These are phyloP conservation scores for Caenorhabditis doughertyi DNA, from an alignment of 2,888 invertebrate genomes.

Conservation along the genomic window DNA sequence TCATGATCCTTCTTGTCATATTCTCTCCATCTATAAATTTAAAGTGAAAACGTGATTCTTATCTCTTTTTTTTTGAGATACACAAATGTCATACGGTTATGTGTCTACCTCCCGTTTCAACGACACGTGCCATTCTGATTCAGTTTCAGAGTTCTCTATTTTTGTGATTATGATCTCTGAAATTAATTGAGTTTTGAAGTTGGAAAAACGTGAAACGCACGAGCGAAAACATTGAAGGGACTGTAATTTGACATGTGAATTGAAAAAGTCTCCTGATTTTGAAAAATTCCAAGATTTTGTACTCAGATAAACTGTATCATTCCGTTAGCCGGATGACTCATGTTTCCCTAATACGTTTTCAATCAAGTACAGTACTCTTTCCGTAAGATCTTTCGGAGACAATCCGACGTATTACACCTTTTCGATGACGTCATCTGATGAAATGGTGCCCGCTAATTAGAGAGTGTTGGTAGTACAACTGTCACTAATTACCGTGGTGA, in stretches of 20 bases:
- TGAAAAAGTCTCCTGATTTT: neutral
- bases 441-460: neutral
- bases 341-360: too few relatives aligned
- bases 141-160: too few relatives aligned
- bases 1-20: constrained; percentile 27
- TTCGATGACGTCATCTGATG: neutral
- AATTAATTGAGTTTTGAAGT: neutral
- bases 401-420: too few relatives aligned
- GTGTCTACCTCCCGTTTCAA: constrained; percentile 7
- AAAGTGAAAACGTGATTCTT: constrained; percentile 50
- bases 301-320: too few relatives aligned
- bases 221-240: neutral
- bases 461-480: too few relatives aligned
- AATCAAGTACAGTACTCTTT: too few relatives aligned
- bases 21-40: neutral
- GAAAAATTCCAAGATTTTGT: too few relatives aligned
- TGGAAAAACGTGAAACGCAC: constrained; percentile 1
- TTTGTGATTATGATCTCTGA: too few relatives aligned
- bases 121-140: constrained; percentile 20
- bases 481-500: neutral
- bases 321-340: too few relatives aligned
- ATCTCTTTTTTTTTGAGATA: constrained; percentile 22
- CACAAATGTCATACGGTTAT: constrained; percentile 33
- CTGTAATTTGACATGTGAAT: neutral
- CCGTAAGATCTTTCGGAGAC: too few relatives aligned